Evolutionary conservation across 2,113 vertebrate species (phyloP).

Genomic region (Chrysemys picta): DNA sequence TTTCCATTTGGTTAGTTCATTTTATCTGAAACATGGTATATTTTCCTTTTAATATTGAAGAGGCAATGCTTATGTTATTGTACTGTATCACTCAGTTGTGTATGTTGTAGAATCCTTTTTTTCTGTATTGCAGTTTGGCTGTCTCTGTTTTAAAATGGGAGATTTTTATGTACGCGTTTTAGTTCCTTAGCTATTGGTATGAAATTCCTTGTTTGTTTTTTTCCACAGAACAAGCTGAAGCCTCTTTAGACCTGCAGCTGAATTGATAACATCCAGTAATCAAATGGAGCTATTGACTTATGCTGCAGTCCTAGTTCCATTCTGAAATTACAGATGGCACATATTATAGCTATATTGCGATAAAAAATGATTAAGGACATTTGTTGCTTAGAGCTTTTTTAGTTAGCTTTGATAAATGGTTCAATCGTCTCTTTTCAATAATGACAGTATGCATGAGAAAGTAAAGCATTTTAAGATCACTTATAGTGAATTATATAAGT

Average conservation of each 20-base stretch:
- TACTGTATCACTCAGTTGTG: not conserved
- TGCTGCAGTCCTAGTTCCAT: not conserved
- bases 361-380: constrained; percentile 41
- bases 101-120: not conserved
- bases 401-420: constrained; percentile 66
- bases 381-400: constrained; percentile 56
- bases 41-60: accelerated
- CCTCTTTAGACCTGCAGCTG: not conserved
- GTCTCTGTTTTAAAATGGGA: not conserved
- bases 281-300: constrained; percentile 32
- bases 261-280: constrained; percentile 48
- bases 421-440: constrained; percentile 63
- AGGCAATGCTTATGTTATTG: not conserved
- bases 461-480: constrained; percentile 65
- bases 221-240: not conserved
- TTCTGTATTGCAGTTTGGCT: not conserved
- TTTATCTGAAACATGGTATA: not conserved
- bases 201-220: constrained; percentile 15
- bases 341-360: constrained; percentile 29
- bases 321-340: constrained; percentile 40
- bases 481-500: constrained; percentile 70
- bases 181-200: not conserved
- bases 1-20: not conserved
- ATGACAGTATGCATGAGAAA: constrained; percentile 62
- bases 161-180: not conserved